phyloP scores from a whole-genome alignment of 2,797 vertebrate genomes.

The Poecilia picta region DNA sequence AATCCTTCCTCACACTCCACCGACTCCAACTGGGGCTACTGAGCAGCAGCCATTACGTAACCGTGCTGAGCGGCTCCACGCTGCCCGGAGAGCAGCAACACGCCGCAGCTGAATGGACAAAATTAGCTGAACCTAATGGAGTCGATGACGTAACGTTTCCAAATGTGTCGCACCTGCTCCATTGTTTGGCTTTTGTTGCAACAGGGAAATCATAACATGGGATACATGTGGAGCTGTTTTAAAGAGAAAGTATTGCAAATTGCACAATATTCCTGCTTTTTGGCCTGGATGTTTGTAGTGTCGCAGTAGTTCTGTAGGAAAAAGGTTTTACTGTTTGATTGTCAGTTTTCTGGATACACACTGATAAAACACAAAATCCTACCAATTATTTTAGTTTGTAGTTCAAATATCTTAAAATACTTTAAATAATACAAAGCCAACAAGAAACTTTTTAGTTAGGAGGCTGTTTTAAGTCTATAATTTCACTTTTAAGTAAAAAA shows the following conservation, averaged over 20 bases:
- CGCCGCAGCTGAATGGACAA: slow-evolving; percentile 25
- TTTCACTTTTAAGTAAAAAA: too few relatives aligned
- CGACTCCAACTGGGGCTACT: slow-evolving; percentile 42
- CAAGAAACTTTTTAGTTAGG: too few relatives aligned
- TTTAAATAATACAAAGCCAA: too few relatives aligned
- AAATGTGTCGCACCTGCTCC: neutral
- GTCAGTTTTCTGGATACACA: neutral
- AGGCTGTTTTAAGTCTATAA: too few relatives aligned
- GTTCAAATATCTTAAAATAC: too few relatives aligned
- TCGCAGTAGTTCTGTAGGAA: neutral
- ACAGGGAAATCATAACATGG: neutral
- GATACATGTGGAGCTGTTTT: neutral
- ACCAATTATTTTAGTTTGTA: too few relatives aligned
- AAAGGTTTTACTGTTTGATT: neutral
- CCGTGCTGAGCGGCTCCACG: slow-evolving; percentile 28
- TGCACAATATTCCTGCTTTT: neutral
- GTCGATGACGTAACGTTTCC: slow-evolving; percentile 3
- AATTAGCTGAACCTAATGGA: slow-evolving; percentile 38
- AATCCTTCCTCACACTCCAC: slow-evolving; percentile 62
- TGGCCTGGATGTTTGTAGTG: neutral
- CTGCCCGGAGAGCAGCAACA: slow-evolving; percentile 35
- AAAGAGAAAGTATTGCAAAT: neutral
- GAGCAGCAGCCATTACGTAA: slow-evolving; percentile 60
- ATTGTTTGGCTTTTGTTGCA: neutral
- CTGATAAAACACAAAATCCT: too few relatives aligned